Percentiles rank a stretch among this genome's conserved stretches.
These are phyloP conservation scores for Caenorhabditis sinica DNA, from an alignment of 2,888 invertebrate species.

Conservation along the genomic window DNA sequence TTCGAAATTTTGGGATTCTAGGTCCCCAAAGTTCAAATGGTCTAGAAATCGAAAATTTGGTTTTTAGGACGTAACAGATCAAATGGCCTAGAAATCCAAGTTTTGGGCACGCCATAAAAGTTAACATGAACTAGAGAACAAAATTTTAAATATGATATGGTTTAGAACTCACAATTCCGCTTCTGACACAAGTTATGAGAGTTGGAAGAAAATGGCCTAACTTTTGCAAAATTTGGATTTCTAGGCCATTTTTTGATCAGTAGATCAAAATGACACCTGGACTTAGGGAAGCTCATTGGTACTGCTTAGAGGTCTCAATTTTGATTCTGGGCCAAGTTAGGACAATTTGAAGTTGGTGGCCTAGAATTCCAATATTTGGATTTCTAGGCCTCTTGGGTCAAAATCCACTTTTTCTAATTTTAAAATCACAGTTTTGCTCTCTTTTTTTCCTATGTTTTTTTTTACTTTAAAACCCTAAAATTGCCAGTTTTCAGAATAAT, in stretches of 20 bases:
- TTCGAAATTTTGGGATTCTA: neutral
- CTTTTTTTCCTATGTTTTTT: neutral
- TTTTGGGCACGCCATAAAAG: too few relatives aligned
- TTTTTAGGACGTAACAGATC: too few relatives aligned
- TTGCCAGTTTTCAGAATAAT: conserved; percentile 30
- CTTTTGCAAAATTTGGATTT: neutral
- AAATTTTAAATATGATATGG: neutral
- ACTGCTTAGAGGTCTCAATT: too few relatives aligned
- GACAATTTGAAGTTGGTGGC: conserved; percentile 1
- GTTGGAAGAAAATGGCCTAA: neutral
- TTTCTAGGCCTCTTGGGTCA: conserved; percentile 16
- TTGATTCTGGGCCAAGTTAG: neutral
- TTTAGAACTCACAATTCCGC: neutral
- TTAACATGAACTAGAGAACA: too few relatives aligned
- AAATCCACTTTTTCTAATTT: neutral
- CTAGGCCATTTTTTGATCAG: neutral
- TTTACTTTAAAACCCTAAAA: neutral
- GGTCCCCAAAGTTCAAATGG: too few relatives aligned
- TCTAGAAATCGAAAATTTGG: too few relatives aligned
- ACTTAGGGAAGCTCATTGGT: too few relatives aligned
- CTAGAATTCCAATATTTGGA: neutral
- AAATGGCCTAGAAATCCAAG: too few relatives aligned
- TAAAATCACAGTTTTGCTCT: neutral
- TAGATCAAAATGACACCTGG: neutral
- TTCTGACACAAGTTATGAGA: neutral